phyloP scores from a whole-genome alignment of 2,113 vertebrate genomes.

The Brachyhypopomus occidentalis region DNA sequence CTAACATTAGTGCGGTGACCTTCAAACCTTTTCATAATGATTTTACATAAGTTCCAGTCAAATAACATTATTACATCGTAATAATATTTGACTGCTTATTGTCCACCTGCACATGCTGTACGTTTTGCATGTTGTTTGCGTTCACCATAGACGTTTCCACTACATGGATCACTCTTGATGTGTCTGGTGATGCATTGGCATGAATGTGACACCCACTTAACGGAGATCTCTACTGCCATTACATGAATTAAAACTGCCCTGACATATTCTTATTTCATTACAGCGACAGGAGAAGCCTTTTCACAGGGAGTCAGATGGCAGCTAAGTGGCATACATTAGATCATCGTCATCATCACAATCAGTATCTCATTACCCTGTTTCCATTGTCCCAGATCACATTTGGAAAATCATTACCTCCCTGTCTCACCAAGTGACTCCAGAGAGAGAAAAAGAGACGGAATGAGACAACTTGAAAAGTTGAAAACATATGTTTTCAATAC shows the following conservation, averaged over 20 bases:
- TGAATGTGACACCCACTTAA: slow-evolving; percentile 36
- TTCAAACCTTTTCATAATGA: too few species aligned
- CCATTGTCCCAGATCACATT: slow-evolving; percentile 33
- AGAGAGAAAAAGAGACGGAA: slow-evolving; percentile 4
- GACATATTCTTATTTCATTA: slow-evolving; percentile 55
- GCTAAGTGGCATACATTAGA: slow-evolving; percentile 62
- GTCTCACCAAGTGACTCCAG: background rate
- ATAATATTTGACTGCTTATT: too few species aligned
- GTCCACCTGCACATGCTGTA: background rate
- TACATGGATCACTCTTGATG: background rate
- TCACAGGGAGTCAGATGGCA: slow-evolving; percentile 50
- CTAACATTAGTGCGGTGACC: too few species aligned
- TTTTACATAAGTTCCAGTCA: too few species aligned
- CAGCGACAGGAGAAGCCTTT: slow-evolving; percentile 41
- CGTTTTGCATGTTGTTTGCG: background rate
- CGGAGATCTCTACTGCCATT: slow-evolving; percentile 16
- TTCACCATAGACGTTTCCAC: background rate
- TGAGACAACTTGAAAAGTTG: background rate
- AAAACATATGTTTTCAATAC: too few species aligned
- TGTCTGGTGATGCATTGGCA: background rate
- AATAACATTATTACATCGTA: too few species aligned
- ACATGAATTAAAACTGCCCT: slow-evolving; percentile 21
- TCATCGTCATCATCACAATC: slow-evolving; percentile 60
- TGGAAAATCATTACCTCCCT: slow-evolving; percentile 25
- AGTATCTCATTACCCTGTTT: slow-evolving; percentile 55